Percentiles rank a stretch among this genome's conserved stretches.
These are phyloP conservation scores for Smittia aterrima DNA, from an alignment of 2,888 invertebrate species.

Conservation along the genomic window DNA sequence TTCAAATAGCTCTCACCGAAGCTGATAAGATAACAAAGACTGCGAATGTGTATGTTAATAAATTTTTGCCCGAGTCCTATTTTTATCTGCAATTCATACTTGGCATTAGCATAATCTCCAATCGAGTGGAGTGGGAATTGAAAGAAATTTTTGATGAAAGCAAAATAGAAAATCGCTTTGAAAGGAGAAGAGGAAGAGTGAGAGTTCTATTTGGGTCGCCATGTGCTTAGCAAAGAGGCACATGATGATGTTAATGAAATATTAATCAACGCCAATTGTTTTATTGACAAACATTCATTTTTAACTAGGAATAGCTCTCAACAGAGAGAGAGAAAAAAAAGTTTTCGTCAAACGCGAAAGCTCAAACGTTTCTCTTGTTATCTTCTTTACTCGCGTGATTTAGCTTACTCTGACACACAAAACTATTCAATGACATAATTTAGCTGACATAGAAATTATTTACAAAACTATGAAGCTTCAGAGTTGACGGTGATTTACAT, in stretches of 20 bases:
- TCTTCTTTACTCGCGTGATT: background rate
- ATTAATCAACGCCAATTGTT: background rate
- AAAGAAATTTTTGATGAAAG: background rate
- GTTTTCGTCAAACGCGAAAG: too few relatives aligned
- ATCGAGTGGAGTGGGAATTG: too few relatives aligned
- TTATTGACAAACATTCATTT: constrained; percentile 3
- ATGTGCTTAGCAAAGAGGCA: background rate
- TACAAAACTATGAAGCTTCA: background rate
- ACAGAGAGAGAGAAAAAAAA: too few relatives aligned
- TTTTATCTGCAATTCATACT: too few relatives aligned
- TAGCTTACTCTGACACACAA: background rate
- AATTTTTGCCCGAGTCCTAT: too few relatives aligned
- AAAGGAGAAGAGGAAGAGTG: too few relatives aligned
- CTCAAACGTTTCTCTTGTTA: background rate
- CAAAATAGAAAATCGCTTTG: too few relatives aligned
- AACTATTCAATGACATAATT: background rate
- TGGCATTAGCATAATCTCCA: too few relatives aligned
- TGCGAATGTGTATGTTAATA: too few relatives aligned
- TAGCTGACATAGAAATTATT: constrained; percentile 4
- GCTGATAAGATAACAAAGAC: background rate
- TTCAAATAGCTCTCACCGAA: background rate
- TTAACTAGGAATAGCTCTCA: background rate
- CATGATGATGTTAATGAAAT: background rate
- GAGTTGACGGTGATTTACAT: background rate
- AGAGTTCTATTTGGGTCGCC: background rate